Conservation (phyloP, 2,797 vertebrate genomes). For the Xenopus petersii region DNA sequence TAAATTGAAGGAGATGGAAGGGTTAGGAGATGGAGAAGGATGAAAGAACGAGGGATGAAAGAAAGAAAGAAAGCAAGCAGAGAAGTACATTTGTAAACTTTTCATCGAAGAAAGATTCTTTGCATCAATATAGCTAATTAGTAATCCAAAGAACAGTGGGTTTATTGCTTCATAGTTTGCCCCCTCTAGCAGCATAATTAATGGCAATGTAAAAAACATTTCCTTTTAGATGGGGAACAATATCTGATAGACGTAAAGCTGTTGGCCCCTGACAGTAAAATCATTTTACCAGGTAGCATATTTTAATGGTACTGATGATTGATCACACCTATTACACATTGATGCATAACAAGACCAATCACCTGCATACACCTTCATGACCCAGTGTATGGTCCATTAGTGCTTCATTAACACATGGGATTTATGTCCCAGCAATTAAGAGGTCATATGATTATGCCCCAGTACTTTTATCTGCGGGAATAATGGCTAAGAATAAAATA, state of each 20-base stretch:
- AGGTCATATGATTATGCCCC: conserved; percentile 36
- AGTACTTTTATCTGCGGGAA: conserved; percentile 25
- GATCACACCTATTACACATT: conserved; percentile 27
- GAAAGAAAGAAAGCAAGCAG: no score
- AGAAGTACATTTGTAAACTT: background rate
- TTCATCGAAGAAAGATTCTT: background rate
- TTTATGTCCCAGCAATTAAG: conserved; percentile 48
- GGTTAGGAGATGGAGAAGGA: no score
- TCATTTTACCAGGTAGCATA: conserved; percentile 41
- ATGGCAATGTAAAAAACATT: conserved; percentile 39
- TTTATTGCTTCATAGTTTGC: conserved; percentile 38
- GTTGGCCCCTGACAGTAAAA: conserved; percentile 44
- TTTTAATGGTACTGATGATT: conserved; percentile 43
- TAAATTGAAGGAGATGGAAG: no score
- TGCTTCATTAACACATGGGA: conserved; percentile 42
- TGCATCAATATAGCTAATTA: background rate
- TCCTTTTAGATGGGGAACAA: conserved; percentile 36
- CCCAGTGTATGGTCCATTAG: conserved; percentile 45
- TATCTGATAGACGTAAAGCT: conserved; percentile 38
- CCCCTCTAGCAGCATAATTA: conserved; percentile 36
- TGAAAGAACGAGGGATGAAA: no score
- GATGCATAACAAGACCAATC: conserved; percentile 41
- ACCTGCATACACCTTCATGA: conserved; percentile 43
- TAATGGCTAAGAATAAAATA: conserved; percentile 22
- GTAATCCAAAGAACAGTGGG: conserved; percentile 22